A percentile compares a stretch with the other conserved stretches of the same genome.
phyloP scores from a whole-genome alignment of 2,888 invertebrate species.

The Clepsis dumicolana region DNA sequence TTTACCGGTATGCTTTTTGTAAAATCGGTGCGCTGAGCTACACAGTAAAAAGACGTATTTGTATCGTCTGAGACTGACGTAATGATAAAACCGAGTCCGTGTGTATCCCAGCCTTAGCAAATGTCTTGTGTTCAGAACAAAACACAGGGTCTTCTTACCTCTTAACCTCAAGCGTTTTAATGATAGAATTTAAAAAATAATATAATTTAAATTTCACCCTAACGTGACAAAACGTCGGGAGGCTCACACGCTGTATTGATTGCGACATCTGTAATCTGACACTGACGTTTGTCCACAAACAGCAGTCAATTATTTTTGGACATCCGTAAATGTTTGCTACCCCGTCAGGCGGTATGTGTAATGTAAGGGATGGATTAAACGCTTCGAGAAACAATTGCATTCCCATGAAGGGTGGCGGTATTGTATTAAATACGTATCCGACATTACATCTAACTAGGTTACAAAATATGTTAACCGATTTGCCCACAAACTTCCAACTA shows the following conservation, averaged over 20 bases:
- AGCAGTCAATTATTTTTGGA: slow-evolving; percentile 66
- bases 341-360: slow-evolving; percentile 51
- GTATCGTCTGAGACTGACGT: no score
- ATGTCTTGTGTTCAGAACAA: no score
- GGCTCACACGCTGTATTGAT: slow-evolving; percentile 23
- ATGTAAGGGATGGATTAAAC: slow-evolving; percentile 6
- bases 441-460: not conserved
- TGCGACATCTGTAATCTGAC: slow-evolving; percentile 55
- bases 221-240: slow-evolving; percentile 16
- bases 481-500: no score
- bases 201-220: not conserved
- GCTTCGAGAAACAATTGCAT: not conserved
- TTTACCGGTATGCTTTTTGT: no score
- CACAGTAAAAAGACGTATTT: no score
- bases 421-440: not conserved
- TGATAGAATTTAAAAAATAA: not conserved
- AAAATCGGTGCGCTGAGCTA: no score
- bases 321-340: slow-evolving; percentile 61
- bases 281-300: slow-evolving; percentile 53
- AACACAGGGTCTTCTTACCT: not conserved
- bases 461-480: not conserved
- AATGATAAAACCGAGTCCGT: no score
- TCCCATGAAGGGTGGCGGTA: not conserved
- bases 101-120: no score
- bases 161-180: not conserved